phyloP scores from a whole-genome alignment of 2,797 vertebrate species.

The Myotis myotis region DNA sequence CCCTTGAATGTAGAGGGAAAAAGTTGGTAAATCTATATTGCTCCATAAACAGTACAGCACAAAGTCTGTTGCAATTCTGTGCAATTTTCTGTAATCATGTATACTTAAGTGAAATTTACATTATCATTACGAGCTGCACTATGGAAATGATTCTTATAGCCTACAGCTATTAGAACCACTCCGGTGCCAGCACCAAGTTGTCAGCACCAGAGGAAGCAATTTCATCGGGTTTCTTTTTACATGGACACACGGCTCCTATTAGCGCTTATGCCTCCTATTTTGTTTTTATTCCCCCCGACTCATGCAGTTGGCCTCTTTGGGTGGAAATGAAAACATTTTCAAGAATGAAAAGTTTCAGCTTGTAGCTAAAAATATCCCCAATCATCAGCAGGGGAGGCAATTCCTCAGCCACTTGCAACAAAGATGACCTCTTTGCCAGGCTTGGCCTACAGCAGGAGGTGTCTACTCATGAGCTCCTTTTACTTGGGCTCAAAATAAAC shows the following conservation, averaged over 20 bases:
- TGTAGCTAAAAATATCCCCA: conserved; percentile 82
- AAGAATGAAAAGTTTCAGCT: conserved; percentile 82
- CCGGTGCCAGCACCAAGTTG: conserved; percentile 76
- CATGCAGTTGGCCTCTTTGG: conserved; percentile 75
- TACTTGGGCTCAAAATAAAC: conserved; percentile 80
- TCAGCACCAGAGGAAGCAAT: conserved; percentile 77
- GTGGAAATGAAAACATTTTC: conserved; percentile 84
- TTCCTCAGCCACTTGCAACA: conserved; percentile 78
- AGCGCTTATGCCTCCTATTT: conserved; percentile 54
- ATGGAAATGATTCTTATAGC: conserved; percentile 77
- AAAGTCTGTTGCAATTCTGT: conserved; percentile 80
- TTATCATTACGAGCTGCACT: conserved; percentile 75
- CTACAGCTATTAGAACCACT: conserved; percentile 73
- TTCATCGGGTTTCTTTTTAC: conserved; percentile 78
- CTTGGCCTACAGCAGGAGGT: conserved; percentile 79
- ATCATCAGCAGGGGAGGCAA: conserved; percentile 77
- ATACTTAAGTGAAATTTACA: conserved; percentile 82
- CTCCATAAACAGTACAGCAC: conserved; percentile 79
- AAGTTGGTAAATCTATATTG: conserved; percentile 78
- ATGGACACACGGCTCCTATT: conserved; percentile 66
- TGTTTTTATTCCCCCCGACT: conserved; percentile 52
- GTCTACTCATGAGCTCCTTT: conserved; percentile 80
- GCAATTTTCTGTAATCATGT: conserved; percentile 84
- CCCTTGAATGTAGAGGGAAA: conserved; percentile 65
- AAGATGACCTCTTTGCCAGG: conserved; percentile 85